Conservation (phyloP, 2,797 vertebrate species). For the Coregonus ussuriensis region DNA sequence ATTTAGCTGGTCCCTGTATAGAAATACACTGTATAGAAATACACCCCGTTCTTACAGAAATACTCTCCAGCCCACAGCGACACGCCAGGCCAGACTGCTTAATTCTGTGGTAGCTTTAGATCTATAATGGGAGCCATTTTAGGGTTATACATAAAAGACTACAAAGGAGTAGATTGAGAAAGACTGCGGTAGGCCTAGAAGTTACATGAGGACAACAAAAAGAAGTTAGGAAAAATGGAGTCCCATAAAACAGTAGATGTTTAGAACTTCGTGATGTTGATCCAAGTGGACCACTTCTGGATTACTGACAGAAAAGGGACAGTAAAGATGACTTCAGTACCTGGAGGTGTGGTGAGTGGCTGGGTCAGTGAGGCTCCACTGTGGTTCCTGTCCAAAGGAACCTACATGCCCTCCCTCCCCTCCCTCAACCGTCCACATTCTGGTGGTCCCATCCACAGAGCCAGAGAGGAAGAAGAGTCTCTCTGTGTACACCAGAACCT, state of each 20-base stretch:
- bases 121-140: constrained; percentile 35
- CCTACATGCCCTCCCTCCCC: constrained; percentile 47
- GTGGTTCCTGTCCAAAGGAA: constrained; percentile 58
- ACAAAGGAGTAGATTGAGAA: neutral
- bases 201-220: too few relatives aligned
- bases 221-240: too few relatives aligned
- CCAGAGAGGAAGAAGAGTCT: constrained; percentile 52
- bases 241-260: too few relatives aligned
- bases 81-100: constrained; percentile 9
- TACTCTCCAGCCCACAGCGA: constrained; percentile 23
- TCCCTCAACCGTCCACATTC: constrained; percentile 58
- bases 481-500: constrained; percentile 53
- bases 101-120: constrained; percentile 39
- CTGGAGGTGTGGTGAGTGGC: constrained; percentile 32
- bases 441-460: constrained; percentile 56
- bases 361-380: constrained; percentile 58
- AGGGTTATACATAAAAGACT: constrained; percentile 36
- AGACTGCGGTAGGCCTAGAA: too few relatives aligned
- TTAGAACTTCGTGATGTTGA: too few relatives aligned
- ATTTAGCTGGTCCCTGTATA: too few relatives aligned
- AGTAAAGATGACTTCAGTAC: neutral
- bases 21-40: neutral
- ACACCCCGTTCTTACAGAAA: constrained; percentile 11
- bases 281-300: too few relatives aligned
- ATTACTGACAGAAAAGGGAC: neutral